Conservation (phyloP, 2,888 invertebrate species). For the Galerucella nymphaeae region DNA sequence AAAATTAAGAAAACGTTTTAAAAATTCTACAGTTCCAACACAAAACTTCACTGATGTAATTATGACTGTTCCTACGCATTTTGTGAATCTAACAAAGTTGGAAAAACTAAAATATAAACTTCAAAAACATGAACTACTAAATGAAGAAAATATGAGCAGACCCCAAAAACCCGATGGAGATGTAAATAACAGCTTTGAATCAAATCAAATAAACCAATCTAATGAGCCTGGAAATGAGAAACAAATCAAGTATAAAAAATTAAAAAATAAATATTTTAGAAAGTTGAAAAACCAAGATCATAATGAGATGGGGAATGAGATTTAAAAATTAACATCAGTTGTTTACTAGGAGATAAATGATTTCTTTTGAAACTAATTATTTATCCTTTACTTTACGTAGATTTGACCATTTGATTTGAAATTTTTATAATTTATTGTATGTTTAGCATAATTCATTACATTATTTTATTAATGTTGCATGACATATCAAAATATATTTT, state of each 20-base stretch:
- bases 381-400: background rate
- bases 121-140: constrained; percentile 38
- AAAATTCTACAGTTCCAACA: constrained; percentile 34
- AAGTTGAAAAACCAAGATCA: constrained; percentile 24
- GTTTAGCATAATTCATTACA: background rate
- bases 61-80: constrained; percentile 13
- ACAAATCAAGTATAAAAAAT: constrained; percentile 23
- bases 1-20: constrained; percentile 54
- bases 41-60: constrained; percentile 8
- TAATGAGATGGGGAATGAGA: constrained; percentile 34
- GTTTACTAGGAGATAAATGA: background rate
- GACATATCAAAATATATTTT: no score
- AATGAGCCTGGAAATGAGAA: constrained; percentile 14
- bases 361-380: background rate
- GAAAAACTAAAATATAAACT: constrained; percentile 48
- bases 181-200: constrained; percentile 18
- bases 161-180: constrained; percentile 17
- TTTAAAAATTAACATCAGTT: constrained; percentile 18
- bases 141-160: constrained; percentile 12
- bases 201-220: constrained; percentile 18
- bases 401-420: background rate
- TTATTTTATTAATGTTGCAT: background rate
- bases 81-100: constrained; percentile 38
- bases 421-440: background rate
- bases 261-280: constrained; percentile 25